phyloP scores from a whole-genome alignment of 30 jellyfish, hydroid and myxozoan genomes.

The Phacellophora camtschatica region DNA sequence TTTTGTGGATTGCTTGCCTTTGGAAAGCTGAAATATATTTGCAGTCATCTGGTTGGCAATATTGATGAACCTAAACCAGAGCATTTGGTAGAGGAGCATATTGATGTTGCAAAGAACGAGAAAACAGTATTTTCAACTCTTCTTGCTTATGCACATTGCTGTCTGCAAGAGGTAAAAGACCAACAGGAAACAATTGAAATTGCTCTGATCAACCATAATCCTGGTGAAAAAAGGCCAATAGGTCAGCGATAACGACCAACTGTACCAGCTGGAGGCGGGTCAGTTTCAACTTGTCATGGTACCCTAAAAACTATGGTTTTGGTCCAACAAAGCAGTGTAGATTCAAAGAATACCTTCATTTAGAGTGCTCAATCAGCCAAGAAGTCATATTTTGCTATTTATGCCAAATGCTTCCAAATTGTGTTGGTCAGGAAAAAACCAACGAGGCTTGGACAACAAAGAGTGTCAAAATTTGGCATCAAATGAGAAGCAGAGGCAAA shows the following conservation, averaged over 20 bases:
- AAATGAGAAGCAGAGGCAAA: slow-evolving; percentile 27
- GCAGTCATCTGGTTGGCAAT: background rate
- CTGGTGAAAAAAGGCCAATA: background rate
- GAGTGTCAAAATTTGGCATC: slow-evolving; percentile 29
- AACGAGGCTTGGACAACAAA: slow-evolving; percentile 38
- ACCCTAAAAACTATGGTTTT: background rate
- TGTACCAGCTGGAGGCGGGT: background rate
- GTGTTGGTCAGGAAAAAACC: slow-evolving; percentile 19
- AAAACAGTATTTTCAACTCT: slow-evolving; percentile 9
- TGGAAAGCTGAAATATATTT: background rate
- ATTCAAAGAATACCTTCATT: slow-evolving; percentile 15
- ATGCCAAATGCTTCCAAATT: slow-evolving; percentile 11
- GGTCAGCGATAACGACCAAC: background rate
- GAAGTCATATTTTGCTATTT: slow-evolving; percentile 24
- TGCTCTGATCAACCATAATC: background rate
- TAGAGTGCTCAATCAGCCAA: background rate
- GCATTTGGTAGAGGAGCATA: slow-evolving; percentile 3
- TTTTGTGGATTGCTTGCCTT: slow-evolving; percentile 1
- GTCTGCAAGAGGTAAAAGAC: background rate
- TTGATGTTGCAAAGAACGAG: background rate
- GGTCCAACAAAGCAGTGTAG: background rate
- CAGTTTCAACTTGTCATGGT: background rate
- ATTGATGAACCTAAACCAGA: slow-evolving; percentile 20
- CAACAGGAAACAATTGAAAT: background rate
- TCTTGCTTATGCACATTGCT: background rate